Evolutionary conservation across 2,797 vertebrate species (phyloP), one percentile per base, ranked within the genome.

Genomic region (Tapirus indicus): DNA sequence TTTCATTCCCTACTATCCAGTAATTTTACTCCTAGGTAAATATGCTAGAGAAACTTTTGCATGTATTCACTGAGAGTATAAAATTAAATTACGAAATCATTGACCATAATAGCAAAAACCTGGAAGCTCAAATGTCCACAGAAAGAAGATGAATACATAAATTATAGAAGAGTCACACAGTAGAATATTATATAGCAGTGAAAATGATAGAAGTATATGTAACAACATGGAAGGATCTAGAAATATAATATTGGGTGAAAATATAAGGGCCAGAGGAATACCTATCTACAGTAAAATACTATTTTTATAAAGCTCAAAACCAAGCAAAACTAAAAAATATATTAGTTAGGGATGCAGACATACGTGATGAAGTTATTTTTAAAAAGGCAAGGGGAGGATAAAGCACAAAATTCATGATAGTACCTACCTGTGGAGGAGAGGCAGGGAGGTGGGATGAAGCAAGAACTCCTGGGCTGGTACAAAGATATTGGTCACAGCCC

Each of bases 41-140:
- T 49, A 71, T 2, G 2, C 12, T 41, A 84, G 44, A 88, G 72
- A 96, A 92, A 82, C 27, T 91, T 91, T 21, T 86, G 74, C 7
- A 27, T 47, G 35, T 11, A 27, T 27, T 17, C 3, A 80, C 44
- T 41, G 23, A 35, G 18, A 72, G 49, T 41, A 49, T 6, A 71
- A 92, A 92, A 54, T 58, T 18, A 56, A 92, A 47, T 93, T 23
- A 91, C 78, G 56, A 60, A 77, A 93, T 92, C 38, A 52, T 90
- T 95, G 49, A 88, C 56, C 29, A 58, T 78, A 86, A 77, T 35
- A 80, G 60, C 25, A 87, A 91, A 91, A 64, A 94, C 56, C n/a
- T 95, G 12, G 68, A 74, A 47, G 82, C n/a, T 86, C 38, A 68
- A 69, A 66, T 29, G 32, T 68, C 12, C 58, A 38, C 21, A 88